These are phyloP conservation scores for Rhombomys opimus DNA, from an alignment of 2,113 vertebrate genomes.

Conservation along the genomic window DNA sequence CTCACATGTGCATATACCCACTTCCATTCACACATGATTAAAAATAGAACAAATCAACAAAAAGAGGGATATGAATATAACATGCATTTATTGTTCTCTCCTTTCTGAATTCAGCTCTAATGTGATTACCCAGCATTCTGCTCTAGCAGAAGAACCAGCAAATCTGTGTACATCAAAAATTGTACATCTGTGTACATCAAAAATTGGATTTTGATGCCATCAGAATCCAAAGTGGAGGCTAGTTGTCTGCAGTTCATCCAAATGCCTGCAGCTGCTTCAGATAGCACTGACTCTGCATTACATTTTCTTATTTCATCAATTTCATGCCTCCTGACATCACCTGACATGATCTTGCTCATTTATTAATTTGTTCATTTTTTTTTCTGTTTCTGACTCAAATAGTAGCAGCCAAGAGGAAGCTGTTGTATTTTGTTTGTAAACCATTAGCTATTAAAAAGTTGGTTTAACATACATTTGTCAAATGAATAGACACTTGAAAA, in stretches of 20 bases:
- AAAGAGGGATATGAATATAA: background rate
- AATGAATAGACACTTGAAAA: constrained; percentile 17
- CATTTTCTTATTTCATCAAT: background rate
- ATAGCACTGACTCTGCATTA: too few relatives aligned
- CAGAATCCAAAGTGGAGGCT: background rate
- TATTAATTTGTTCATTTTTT: constrained; percentile 19
- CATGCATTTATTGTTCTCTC: background rate
- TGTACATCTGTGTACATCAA: too few relatives aligned
- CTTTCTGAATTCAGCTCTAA: background rate
- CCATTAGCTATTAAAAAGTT: constrained; percentile 12
- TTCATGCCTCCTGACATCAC: background rate
- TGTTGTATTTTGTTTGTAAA: background rate
- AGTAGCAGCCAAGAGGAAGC: background rate
- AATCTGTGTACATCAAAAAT: background rate
- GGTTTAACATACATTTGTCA: constrained; percentile 32
- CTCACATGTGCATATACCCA: background rate
- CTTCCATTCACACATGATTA: background rate
- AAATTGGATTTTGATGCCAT: background rate
- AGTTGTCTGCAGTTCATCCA: background rate
- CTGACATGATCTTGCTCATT: constrained; percentile 7
- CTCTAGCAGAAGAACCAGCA: background rate
- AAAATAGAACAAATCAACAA: background rate
- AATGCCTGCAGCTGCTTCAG: background rate
- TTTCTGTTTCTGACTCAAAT: background rate
- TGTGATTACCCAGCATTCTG: background rate